phyloP scores from a whole-genome alignment of 2,797 vertebrate species.

The Lithobates pipiens region DNA sequence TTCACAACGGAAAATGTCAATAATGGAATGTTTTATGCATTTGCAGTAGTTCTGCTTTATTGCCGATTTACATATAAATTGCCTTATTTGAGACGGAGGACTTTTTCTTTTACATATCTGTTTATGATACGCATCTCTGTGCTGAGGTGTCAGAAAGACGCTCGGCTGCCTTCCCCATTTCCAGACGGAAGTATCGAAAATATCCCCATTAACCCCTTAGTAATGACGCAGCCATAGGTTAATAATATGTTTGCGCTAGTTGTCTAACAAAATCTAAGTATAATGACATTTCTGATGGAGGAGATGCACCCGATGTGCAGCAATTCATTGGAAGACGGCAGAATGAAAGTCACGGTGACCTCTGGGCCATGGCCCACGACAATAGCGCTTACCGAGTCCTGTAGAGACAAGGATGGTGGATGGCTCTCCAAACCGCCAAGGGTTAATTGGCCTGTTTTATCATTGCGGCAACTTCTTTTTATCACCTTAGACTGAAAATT shows the following conservation, averaged over 20 bases:
- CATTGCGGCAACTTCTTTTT: background rate
- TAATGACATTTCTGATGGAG: conserved; percentile 9
- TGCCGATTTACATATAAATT: conserved; percentile 99
- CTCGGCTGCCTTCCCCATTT: conserved; percentile 81
- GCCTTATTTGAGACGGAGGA: conserved; percentile 96
- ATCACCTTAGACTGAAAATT: too few relatives aligned
- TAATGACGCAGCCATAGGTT: conserved; percentile 81
- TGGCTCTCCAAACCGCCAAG: background rate
- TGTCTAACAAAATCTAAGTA: background rate
- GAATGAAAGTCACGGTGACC: background rate
- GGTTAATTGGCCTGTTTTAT: conserved; percentile 1
- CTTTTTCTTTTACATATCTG: conserved; percentile 88
- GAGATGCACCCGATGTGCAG: background rate
- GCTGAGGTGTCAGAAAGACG: conserved; percentile 86
- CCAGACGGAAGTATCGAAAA: conserved; percentile 82
- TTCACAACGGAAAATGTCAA: conserved; percentile 91
- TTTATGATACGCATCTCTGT: conserved; percentile 88
- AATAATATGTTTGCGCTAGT: conserved; percentile 63
- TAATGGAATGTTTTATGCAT: conserved; percentile 93
- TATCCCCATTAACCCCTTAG: conserved; percentile 86
- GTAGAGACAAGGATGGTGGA: background rate
- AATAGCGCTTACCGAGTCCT: too few relatives aligned
- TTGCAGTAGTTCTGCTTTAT: conserved; percentile 96
- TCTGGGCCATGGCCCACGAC: background rate
- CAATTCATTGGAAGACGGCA: background rate